A percentile compares a stretch with the other conserved stretches of the same genome.
phyloP scores from a whole-genome alignment of 2,888 invertebrate genomes.

The Smittia aterrima region DNA sequence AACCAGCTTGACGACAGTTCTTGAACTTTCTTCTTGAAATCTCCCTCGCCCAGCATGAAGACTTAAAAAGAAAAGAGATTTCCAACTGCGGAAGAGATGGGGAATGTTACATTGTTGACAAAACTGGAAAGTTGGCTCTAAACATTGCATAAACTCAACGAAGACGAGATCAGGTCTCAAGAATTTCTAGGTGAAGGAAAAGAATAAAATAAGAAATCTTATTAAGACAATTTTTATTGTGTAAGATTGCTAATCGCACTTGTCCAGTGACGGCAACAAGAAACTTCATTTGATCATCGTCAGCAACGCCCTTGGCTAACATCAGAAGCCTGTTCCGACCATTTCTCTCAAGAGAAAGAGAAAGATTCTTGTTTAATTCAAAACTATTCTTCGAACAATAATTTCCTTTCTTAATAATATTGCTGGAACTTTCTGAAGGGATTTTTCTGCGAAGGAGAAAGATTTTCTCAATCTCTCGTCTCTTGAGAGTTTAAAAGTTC shows the following conservation, averaged over 20 bases:
- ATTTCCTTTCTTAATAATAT: background rate
- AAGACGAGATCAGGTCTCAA: background rate
- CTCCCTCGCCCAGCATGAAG: background rate
- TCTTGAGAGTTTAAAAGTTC: too few relatives aligned
- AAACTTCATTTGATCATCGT: background rate
- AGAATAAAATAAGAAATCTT: background rate
- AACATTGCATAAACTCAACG: background rate
- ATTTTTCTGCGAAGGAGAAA: too few relatives aligned
- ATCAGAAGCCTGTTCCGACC: background rate
- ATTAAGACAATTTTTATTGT: constrained; percentile 7
- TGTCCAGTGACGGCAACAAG: background rate
- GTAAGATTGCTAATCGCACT: background rate
- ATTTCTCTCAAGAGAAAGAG: background rate
- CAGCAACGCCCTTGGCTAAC: background rate
- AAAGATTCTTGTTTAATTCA: background rate
- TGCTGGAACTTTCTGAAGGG: too few relatives aligned
- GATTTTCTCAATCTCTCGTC: too few relatives aligned
- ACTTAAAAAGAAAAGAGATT: background rate
- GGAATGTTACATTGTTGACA: background rate
- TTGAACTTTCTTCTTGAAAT: background rate
- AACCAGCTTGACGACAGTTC: background rate
- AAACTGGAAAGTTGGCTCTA: background rate
- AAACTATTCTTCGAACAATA: background rate
- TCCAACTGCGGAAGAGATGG: background rate
- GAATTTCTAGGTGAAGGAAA: background rate